Base-by-base conservation (phyloP, 1,140 invertebrate species). In the Drosophila murphyi region DNA sequence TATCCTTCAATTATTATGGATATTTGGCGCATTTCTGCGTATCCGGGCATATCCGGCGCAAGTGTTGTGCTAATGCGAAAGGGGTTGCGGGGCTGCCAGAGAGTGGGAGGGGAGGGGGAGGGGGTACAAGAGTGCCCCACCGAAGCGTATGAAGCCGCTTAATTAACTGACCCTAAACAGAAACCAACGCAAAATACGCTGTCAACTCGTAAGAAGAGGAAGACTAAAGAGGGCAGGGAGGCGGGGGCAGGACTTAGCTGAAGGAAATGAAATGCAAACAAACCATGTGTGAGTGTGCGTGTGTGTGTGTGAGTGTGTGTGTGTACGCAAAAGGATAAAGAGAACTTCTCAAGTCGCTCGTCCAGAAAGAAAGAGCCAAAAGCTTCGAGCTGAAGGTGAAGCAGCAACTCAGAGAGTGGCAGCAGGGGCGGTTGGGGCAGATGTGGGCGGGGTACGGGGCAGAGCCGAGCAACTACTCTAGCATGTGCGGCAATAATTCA, bases 401-500 rank as follows among this genome's bases (percentile, higher is more conserved):
- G 34, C 45, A 54, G 69, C 20, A 20, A 20, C 20, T 20, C 20
- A 20, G 20, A 20, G 20, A 20, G 20, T 20, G 20, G 20, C 0
- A 20, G 1, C 1, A 2, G 20, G 20, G 20, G 20, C 20, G 12
- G 37, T 2, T 29, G 57, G 41, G 32, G 12, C 54, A 8, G 64
- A 29, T 29, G 41, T 41, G 55, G 32, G 43, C 31, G 47, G n/a
- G 32, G 4, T 31, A 35, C 8, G 37, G 3, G 37, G 59, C 72
- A 76, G 65, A 67, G 81, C 20, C 20, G 20, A 85, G 81, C 88
- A 91, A 91, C 89, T 91, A 91, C 89, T 91, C 91, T 91, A 82
- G 89, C 87, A 91, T 91, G 90, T 91, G 87, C 76, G 90, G 90
- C 90, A 91, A 91, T 91, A 91, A 91, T 83, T 91, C 90, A 91